phyloP scores from a whole-genome alignment of 1,140 invertebrate genomes.

The Colletes gigas region DNA sequence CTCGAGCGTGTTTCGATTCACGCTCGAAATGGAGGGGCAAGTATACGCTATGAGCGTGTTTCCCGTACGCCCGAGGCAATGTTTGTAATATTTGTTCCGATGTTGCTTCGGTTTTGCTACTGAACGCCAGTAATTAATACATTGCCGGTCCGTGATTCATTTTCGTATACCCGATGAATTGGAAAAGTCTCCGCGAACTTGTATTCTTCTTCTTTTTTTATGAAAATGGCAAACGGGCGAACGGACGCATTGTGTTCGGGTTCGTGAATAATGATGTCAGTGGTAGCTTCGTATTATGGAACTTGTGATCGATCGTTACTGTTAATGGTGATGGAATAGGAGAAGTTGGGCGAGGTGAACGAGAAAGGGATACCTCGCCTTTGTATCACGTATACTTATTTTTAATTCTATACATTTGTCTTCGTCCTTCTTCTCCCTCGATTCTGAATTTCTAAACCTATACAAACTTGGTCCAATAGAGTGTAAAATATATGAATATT shows the following conservation, averaged over 20 bases:
- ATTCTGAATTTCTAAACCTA: too few species aligned
- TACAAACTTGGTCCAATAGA: too few species aligned
- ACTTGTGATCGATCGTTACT: conserved; percentile 25
- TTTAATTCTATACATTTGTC: too few species aligned
- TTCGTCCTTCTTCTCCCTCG: too few species aligned
- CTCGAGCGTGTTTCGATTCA: not conserved
- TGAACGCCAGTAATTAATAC: conserved; percentile 28
- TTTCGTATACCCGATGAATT: conserved; percentile 30
- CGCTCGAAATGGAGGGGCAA: not conserved
- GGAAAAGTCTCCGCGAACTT: conserved; percentile 8
- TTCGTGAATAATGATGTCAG: conserved; percentile 20
- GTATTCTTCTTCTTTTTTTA: too few species aligned
- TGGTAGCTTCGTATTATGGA: conserved; percentile 13
- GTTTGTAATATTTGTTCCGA: conserved; percentile 23
- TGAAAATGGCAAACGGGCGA: not conserved
- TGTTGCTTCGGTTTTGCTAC: not conserved
- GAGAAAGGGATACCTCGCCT: not conserved
- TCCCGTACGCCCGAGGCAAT: not conserved
- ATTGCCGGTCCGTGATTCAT: conserved; percentile 21
- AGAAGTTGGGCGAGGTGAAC: too few species aligned
- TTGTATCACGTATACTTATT: too few species aligned
- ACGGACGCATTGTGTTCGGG: not conserved
- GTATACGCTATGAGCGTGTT: not conserved
- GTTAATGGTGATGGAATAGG: not conserved
- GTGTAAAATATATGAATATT: too few species aligned